These are phyloP conservation scores for Smutsia gigantea DNA, from an alignment of 2,797 vertebrate genomes.

Conservation along the genomic window DNA sequence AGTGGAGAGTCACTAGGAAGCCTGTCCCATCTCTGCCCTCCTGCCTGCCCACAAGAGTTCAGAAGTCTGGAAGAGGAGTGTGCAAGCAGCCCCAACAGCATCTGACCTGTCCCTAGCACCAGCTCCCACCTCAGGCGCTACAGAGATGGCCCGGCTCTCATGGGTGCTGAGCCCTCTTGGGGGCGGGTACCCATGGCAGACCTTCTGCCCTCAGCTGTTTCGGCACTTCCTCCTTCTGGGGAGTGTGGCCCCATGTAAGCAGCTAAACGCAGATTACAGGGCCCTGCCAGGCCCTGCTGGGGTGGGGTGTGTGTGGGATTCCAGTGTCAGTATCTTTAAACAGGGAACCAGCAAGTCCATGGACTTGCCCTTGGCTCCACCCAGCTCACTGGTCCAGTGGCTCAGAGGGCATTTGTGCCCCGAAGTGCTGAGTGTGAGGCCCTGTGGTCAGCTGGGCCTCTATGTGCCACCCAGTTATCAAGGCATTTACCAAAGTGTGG, in stretches of 20 bases:
- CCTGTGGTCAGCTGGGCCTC: background rate
- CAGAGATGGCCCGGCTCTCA: background rate
- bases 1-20: no score
- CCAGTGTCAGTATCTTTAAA: background rate
- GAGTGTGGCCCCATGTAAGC: background rate
- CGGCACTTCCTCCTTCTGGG: background rate
- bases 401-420: background rate
- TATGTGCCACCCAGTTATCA: rapidly evolving
- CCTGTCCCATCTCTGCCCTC: background rate
- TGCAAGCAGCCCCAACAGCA: rapidly evolving
- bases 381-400: rapidly evolving
- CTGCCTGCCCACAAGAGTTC: background rate
- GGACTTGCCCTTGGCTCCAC: background rate
- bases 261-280: background rate
- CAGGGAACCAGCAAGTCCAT: background rate
- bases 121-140: background rate
- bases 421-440: background rate
- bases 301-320: background rate
- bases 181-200: background rate
- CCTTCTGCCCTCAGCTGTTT: background rate
- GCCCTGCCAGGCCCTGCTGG: background rate
- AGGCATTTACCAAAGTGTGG: background rate
- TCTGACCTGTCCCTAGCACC: background rate
- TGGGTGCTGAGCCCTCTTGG: background rate
- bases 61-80: background rate